These are phyloP conservation scores for Blera fallax DNA, from an alignment of 2,888 invertebrate genomes.

Conservation along the genomic window DNA sequence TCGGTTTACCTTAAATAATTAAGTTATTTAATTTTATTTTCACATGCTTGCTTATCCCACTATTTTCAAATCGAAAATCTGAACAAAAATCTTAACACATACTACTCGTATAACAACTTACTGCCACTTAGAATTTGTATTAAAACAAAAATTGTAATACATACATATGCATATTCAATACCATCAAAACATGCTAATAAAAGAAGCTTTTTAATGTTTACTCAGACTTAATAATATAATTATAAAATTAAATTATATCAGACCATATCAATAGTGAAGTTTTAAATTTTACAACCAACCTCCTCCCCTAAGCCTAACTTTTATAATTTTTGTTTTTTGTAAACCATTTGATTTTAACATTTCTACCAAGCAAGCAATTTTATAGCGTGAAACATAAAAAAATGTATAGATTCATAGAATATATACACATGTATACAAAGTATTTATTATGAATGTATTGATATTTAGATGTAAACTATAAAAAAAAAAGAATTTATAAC, in stretches of 20 bases:
- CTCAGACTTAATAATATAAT: not conserved
- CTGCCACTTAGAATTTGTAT: conserved; percentile 47
- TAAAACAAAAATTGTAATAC: not conserved
- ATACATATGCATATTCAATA: no score
- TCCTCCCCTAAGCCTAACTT: not conserved
- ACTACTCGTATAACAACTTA: not conserved
- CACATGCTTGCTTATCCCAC: not conserved
- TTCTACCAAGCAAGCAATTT: conserved; percentile 7
- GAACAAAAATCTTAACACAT: not conserved
- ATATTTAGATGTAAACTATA: conserved; percentile 13
- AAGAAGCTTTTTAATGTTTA: not conserved
- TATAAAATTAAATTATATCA: not conserved
- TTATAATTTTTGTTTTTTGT: not conserved
- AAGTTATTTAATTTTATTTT: not conserved
- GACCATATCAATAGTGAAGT: conserved; percentile 37
- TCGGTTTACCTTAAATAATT: no score
- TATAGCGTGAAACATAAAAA: not conserved
- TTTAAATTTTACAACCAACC: not conserved
- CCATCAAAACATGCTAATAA: no score
- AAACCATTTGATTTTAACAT: not conserved
- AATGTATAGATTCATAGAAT: not conserved
- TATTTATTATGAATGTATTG: not conserved
- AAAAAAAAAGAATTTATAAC: conserved; percentile 55
- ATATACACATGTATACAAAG: not conserved
- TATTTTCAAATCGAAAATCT: not conserved